phyloP scores from a whole-genome alignment of 2,113 vertebrate species.

The Corythornis madagascariensis region DNA sequence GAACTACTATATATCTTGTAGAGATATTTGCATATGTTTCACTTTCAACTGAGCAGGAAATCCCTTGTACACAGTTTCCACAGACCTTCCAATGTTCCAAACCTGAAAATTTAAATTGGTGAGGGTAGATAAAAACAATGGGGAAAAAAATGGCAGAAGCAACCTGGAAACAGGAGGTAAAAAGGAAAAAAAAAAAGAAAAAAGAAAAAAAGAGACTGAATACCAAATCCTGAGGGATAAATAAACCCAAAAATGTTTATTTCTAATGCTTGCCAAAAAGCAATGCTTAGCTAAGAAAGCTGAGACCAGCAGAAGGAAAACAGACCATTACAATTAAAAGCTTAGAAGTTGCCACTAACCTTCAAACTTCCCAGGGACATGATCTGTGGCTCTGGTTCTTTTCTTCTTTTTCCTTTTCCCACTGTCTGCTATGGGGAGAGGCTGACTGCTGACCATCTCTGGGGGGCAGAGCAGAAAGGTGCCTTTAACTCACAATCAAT shows the following conservation, averaged over 20 bases:
- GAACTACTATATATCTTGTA: not conserved
- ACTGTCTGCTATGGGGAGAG: slow-evolving; percentile 82
- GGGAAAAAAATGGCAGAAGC: not conserved
- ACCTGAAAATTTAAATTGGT: not conserved
- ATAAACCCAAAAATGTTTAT: not conserved
- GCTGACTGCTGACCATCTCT: slow-evolving; percentile 89
- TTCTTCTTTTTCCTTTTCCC: slow-evolving; percentile 92
- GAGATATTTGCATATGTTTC: not conserved
- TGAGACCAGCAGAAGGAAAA: not conserved
- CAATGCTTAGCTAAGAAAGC: not conserved
- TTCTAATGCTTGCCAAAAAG: not conserved
- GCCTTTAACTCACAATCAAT: not conserved
- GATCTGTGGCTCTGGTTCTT: slow-evolving; percentile 83
- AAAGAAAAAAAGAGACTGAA: not conserved
- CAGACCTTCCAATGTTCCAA: not conserved
- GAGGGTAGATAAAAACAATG: not conserved
- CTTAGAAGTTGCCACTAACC: slow-evolving; percentile 73
- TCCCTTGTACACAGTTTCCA: not conserved
- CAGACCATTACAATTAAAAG: not conserved
- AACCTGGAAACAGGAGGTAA: not conserved
- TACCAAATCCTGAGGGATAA: not conserved
- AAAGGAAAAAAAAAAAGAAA: not conserved
- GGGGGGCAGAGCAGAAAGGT: slow-evolving; percentile 46
- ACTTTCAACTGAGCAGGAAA: not conserved
- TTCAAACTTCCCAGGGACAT: slow-evolving; percentile 87